Conservation (phyloP, 2,888 invertebrate genomes). For the Lycophotia porphyrea region DNA sequence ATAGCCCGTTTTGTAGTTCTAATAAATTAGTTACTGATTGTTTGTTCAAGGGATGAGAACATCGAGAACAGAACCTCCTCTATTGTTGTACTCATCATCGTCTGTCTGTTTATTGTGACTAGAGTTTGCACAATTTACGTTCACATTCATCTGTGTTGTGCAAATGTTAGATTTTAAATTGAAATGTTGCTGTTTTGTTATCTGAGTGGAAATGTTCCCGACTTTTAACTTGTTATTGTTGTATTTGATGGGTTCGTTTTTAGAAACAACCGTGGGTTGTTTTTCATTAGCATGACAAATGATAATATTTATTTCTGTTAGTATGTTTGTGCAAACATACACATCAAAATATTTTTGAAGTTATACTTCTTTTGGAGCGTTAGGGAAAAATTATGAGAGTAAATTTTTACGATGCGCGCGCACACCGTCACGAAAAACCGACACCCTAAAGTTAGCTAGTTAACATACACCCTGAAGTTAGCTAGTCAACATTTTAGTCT, state of each 20-base stretch:
- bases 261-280: neutral
- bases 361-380: too few species aligned
- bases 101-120: constrained; percentile 2
- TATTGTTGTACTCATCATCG: constrained; percentile 12
- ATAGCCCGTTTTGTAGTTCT: neutral
- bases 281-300: neutral
- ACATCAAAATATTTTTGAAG: neutral
- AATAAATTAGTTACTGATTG: constrained; percentile 25
- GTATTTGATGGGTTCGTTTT: constrained; percentile 2
- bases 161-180: constrained; percentile 6
- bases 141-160: neutral
- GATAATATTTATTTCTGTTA: neutral
- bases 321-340: neutral
- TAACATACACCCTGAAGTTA: too few species aligned
- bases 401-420: too few species aligned
- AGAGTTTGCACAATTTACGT: constrained; percentile 19
- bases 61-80: constrained; percentile 2
- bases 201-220: neutral
- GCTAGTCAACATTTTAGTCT: too few species aligned
- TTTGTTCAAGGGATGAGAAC: constrained; percentile 6
- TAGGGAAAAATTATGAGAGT: too few species aligned
- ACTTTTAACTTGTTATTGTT: constrained; percentile 7
- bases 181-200: constrained; percentile 2
- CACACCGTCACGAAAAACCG: too few species aligned
- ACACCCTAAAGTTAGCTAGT: too few species aligned